A percentile compares a stretch with the other conserved stretches of the same genome.
These are phyloP conservation scores for Psittacula cyanocephala DNA, from an alignment of 2,113 vertebrate genomes.

Conservation along the genomic window DNA sequence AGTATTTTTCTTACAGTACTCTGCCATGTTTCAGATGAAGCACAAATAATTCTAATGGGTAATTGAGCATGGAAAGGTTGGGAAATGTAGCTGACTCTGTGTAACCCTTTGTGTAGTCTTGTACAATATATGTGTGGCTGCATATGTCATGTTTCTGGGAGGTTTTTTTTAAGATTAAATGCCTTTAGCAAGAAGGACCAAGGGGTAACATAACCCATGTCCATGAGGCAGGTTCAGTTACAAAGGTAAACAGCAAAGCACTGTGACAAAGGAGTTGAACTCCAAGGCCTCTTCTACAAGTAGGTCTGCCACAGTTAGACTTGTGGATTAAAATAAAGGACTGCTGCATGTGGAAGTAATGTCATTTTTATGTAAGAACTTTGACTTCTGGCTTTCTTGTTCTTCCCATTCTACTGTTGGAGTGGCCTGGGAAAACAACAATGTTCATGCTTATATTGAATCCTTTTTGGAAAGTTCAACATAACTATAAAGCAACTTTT, in stretches of 20 bases:
- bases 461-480: background rate
- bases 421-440: background rate
- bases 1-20: background rate
- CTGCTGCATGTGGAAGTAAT: background rate
- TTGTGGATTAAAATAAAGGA: background rate
- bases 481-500: slow-evolving; percentile 1
- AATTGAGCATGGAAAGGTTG: background rate
- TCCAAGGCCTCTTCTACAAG: background rate
- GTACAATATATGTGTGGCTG: background rate
- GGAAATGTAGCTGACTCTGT: background rate
- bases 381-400: slow-evolving; percentile 3
- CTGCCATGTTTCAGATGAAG: background rate
- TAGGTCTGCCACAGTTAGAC: background rate
- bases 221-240: background rate
- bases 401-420: background rate
- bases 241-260: background rate
- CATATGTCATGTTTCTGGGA: background rate
- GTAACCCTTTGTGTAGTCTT: background rate
- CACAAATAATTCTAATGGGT: background rate
- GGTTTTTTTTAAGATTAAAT: background rate
- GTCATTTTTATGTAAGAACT: background rate
- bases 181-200: background rate
- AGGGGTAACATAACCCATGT: background rate
- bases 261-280: background rate
- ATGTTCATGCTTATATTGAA: background rate